These are phyloP conservation scores for Limnephilus auricula DNA, from an alignment of 2,888 invertebrate species.

Conservation along the genomic window DNA sequence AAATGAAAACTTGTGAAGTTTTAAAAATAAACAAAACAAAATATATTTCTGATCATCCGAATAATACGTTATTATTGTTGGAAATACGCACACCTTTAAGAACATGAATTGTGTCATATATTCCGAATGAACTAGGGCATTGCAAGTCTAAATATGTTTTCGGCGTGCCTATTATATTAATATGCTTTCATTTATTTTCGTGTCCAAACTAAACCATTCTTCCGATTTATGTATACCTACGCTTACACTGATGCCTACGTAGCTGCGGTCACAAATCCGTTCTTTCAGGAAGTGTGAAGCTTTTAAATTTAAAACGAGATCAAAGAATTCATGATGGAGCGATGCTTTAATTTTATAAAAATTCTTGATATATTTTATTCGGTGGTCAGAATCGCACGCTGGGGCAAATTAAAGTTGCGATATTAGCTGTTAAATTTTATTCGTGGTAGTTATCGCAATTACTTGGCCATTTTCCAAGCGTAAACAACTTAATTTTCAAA, in stretches of 20 bases:
- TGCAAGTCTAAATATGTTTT: not conserved
- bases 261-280: not conserved
- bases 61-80: not conserved
- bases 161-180: not conserved
- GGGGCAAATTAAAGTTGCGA: not conserved
- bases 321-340: not conserved
- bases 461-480: conserved; percentile 26
- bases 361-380: not conserved
- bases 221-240: not conserved
- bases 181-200: not conserved
- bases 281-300: not conserved
- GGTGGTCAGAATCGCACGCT: not conserved
- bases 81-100: not conserved
- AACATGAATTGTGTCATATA: not conserved
- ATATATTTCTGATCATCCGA: not conserved
- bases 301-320: not conserved
- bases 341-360: not conserved
- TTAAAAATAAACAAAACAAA: too few species aligned
- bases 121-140: not conserved
- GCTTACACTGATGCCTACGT: not conserved
- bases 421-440: conserved; percentile 13
- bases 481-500: conserved; percentile 31
- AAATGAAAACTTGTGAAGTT: not conserved
- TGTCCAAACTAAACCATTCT: not conserved
- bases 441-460: conserved; percentile 17